A percentile compares a stretch with the other conserved stretches of the same genome.
phyloP scores from a whole-genome alignment of 2,113 vertebrate genomes.

The Chloropsis cyanopogon region DNA sequence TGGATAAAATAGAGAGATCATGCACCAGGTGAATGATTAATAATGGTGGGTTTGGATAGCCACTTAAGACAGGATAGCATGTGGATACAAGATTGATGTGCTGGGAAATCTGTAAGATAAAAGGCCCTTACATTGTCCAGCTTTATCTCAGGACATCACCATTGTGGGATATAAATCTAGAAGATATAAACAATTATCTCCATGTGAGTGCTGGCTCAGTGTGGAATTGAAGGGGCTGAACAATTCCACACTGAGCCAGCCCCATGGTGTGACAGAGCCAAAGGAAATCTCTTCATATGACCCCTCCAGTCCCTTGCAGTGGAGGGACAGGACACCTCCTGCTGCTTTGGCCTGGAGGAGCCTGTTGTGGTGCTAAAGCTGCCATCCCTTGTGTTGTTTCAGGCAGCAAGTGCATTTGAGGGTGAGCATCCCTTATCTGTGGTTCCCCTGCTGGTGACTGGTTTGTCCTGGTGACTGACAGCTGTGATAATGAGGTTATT shows the following conservation, averaged over 20 bases:
- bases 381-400: not conserved
- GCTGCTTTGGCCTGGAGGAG: not conserved
- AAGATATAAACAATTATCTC: not conserved
- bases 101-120: not conserved
- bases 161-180: not conserved
- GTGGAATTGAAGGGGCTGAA: not conserved
- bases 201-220: accelerated
- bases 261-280: not conserved
- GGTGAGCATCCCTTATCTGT: not conserved
- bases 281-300: not conserved
- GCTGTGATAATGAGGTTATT: constrained; percentile 53
- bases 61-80: not conserved
- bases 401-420: not conserved
- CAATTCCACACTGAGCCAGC: not conserved
- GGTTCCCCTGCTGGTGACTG: not conserved
- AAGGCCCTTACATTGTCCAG: not conserved
- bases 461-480: constrained; percentile 33
- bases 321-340: not conserved
- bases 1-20: not conserved
- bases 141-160: not conserved
- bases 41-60: not conserved
- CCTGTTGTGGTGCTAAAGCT: not conserved
- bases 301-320: not conserved
- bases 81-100: not conserved
- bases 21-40: not conserved